Evolutionary conservation across 2,888 invertebrate genomes (phyloP), one percentile per base, ranked within the genome.

Genomic region (Lochmaea crataegi): DNA sequence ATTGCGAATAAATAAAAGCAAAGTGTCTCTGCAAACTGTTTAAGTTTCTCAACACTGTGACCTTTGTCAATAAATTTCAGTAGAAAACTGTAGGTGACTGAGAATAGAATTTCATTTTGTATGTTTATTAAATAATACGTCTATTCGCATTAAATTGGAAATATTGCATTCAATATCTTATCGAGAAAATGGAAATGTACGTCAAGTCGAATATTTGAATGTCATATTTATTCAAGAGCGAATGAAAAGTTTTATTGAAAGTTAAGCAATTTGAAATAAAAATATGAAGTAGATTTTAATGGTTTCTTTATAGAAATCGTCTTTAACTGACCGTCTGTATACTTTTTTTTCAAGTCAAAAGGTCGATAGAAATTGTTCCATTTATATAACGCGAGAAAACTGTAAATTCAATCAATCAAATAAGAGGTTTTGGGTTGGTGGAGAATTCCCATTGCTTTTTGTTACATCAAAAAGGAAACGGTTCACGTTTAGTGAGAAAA

Each of bases 391-490:
- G 14, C 1, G 7, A 48, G n/a, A 48, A 26, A 14, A 6, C 26
- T 18, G 26, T 14, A 32, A 60, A 60, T 60, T 60, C 16, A 60
- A 60, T 60, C 9, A 60, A 60, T 60, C 60, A 38, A 60, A 48
- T n/a, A n/a, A 48, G 48, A 48, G 48, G n/a, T 14, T n/a, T 48
- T 48, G 14, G n/a, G 3, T 45, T 14, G 45, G 14, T 45, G 2
- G 14, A 4, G 14, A 45, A 45, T n/a, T n/a, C 6, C 48, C n/a
- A 38, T 38, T 9, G 32, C 32, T 38, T 7, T 48, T n/a, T n/a
- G 48, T 5, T 48, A n/a, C 7, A n/a, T 48, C 48, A 6, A 48
- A 48, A 48, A 48, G 48, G n/a, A n/a, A 48, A n/a, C 6, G 6
- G 48, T 48, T n/a, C n/a, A 48, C n/a, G 48, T 48, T 14, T 48